Base-by-base conservation (phyloP, 2,113 vertebrate species). In the Microcebus ravelobensis region DNA sequence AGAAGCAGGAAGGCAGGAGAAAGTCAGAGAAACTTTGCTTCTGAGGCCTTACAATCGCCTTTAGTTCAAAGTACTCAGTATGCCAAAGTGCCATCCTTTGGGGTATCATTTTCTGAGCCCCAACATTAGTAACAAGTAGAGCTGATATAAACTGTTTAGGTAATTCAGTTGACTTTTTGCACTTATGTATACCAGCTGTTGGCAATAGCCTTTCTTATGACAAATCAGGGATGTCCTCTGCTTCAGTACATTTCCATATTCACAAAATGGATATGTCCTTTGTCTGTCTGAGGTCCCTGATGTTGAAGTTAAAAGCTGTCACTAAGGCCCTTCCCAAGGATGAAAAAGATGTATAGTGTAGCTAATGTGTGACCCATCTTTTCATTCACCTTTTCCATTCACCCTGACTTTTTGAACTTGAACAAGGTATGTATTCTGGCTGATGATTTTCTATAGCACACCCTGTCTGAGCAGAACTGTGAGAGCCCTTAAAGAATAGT, bases 141-240 rank as follows among this genome's bases (percentile, higher is more conserved):
- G 70, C 27, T 63, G 25, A 63, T 96, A 88, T 91, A 97, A 94
- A 96, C 85, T 91, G 63, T 63, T 96, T 83, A 94, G 57, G 21
- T 68, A 89, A 91, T 77, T 85, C 52, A 97, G 15, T n/a, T 50
- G 63, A 89, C 90, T 95, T 50, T 91, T 65, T 83, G 3, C 71
- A 34, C 25, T 90, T 57, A n/a, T 1, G 20, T 23, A 9, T 31
- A 11, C 34, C 48, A 57, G 68, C 6, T 34, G 74, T 23, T 67
- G 23, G 45, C 18, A 92, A 29, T 31, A 34, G 5, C 13, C 23
- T 86, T 34, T 91, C 39, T 74, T 14, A 39, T 17, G 42, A 83
- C 18, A 39, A 39, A 71, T 74, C 36, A 80, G 31, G 79, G 12
- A 68, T 97, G 91, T 94, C 89, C 81, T 94, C 84, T 81, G 5